These are phyloP conservation scores for Petaurus breviceps DNA, from an alignment of 2,113 vertebrate genomes.

Conservation along the genomic window DNA sequence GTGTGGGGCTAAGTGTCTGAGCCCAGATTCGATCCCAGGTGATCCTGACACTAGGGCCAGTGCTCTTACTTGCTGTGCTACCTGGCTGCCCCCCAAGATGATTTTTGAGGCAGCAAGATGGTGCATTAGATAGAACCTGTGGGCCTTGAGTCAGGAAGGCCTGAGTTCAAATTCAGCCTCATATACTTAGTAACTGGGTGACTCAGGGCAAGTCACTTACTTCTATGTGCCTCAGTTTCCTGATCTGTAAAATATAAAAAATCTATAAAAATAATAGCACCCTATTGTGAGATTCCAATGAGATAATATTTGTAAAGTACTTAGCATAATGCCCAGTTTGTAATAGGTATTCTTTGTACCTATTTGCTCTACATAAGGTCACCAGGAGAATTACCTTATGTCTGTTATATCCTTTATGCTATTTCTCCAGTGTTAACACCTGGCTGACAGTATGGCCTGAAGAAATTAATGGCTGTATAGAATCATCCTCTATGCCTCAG, in stretches of 20 bases:
- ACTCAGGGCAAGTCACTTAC: slow-evolving; percentile 51
- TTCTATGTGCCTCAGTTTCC: slow-evolving; percentile 58
- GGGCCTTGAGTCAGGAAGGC: slow-evolving; percentile 3
- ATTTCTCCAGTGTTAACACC: slow-evolving; percentile 37
- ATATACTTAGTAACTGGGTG: slow-evolving; percentile 33
- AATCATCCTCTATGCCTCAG: neutral
- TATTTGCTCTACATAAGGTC: slow-evolving; percentile 60
- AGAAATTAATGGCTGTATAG: slow-evolving; percentile 45
- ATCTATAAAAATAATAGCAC: slow-evolving; percentile 71
- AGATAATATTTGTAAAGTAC: slow-evolving; percentile 71
- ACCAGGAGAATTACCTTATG: slow-evolving; percentile 59
- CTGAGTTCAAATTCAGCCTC: slow-evolving; percentile 28
- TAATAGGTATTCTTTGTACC: slow-evolving; percentile 52
- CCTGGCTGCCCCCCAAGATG: too few relatives aligned
- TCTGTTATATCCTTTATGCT: slow-evolving; percentile 31
- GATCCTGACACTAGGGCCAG: too few relatives aligned
- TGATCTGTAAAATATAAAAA: slow-evolving; percentile 69
- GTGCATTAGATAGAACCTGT: neutral
- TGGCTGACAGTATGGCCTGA: slow-evolving; percentile 53
- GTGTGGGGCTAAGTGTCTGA: too few relatives aligned
- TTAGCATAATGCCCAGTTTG: slow-evolving; percentile 49
- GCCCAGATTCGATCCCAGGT: too few relatives aligned
- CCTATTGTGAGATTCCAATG: slow-evolving; percentile 65
- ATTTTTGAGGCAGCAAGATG: slow-evolving; percentile 7
- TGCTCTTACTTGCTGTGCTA: too few relatives aligned